Base-by-base conservation (phyloP, 2,888 invertebrate species). In the Phasia obesa region DNA sequence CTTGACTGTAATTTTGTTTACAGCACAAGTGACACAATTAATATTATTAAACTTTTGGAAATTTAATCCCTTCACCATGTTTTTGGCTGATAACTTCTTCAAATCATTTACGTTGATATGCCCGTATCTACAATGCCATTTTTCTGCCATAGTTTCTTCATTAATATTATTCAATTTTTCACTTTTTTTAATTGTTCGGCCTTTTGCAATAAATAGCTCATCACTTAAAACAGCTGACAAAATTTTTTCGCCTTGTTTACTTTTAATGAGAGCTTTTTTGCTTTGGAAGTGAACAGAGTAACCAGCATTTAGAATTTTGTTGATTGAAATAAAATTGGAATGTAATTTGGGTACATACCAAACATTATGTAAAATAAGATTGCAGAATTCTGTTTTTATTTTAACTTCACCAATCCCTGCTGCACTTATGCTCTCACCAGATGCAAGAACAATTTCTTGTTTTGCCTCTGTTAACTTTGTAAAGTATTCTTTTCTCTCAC, bases 21-120 rank as follows among this genome's bases (percentile, higher is more conserved):
- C 25, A 11, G 64, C 76, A 44, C 80, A 81, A 17, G 81, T 76
- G 15, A 67, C 21, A 13, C 81, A 81, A 9, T 60, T 19, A n/a
- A 81, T 57, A 21, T 49, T 71, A 1, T 69, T 42, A 17, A 47
- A 7, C 13, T 17, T 35, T 13, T 51, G 67, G 7, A 49, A 4
- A 17, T 53, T 25, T 25, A 76, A 17, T 13, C 76, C 76, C 21
- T 59, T 59, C 21, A 76, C 67, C 76, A 76, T 67, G 7, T 69
- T 69, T 51, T 55, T 67, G 6, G 19, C 7, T 17, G 21, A 57
- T 9, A 75, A 49, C 25, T 75, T 64, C 4, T 57, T 65, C 13
- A 75, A 57, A 59, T 65, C 75, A 44, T 47, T 75, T 35, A 65
- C 11, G 42, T 75, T 75, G 13, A 75, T n/a, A 21, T 76, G 76